These are phyloP conservation scores for Ciona savignyi DNA, from an alignment of 23 tunicate species.

Conservation along the genomic window DNA sequence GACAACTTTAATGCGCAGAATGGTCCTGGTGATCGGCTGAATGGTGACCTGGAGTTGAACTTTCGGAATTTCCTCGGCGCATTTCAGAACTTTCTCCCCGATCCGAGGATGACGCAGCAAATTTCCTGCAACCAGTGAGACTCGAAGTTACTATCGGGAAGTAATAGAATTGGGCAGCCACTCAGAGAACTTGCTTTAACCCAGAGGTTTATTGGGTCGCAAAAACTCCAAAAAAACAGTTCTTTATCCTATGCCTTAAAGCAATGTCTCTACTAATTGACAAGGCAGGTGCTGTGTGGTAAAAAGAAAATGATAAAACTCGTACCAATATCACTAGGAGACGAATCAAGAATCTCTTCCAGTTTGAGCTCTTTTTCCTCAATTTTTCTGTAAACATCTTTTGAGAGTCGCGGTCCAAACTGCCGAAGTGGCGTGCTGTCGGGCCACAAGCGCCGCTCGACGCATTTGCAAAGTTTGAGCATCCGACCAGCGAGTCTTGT, in stretches of 20 bases:
- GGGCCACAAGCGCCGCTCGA: slow-evolving; percentile 92
- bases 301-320: too few species aligned
- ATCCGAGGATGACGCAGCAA: slow-evolving; percentile 65
- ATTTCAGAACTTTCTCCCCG: slow-evolving; percentile 57
- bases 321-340: slow-evolving; percentile 71
- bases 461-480: slow-evolving; percentile 77
- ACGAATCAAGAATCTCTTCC: slow-evolving; percentile 69
- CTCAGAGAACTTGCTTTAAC: too few species aligned
- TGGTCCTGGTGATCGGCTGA: slow-evolving; percentile 98
- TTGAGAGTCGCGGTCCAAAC: slow-evolving; percentile 49
- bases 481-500: slow-evolving; percentile 66
- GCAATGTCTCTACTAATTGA: too few species aligned
- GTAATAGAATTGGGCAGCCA: too few species aligned
- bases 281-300: too few species aligned
- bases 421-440: slow-evolving; percentile 70
- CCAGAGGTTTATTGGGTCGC: too few species aligned
- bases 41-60: slow-evolving; percentile 66
- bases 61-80: slow-evolving; percentile 69
- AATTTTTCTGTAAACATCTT: slow-evolving; percentile 73
- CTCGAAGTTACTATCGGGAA: too few species aligned
- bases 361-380: slow-evolving; percentile 53
- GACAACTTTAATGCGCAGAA: slow-evolving; percentile 63
- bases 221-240: too few species aligned
- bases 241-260: too few species aligned
- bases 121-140: too few species aligned